Evolutionary conservation across 2,113 vertebrate genomes (phyloP).

Genomic region (Lampris megalopsis): DNA sequence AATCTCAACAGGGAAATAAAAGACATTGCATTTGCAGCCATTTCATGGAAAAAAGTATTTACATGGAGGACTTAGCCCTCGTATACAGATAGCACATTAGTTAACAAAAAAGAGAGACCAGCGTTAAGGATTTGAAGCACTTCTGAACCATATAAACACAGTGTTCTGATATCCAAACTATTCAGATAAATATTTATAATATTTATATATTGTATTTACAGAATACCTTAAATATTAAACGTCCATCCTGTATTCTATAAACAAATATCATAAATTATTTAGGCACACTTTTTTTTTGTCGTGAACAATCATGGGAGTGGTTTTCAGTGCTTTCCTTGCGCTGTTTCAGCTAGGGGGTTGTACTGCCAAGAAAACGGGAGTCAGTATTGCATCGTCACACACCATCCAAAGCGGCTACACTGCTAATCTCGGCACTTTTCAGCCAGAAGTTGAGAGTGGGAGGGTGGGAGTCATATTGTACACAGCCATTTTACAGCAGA

Average conservation of each 20-base stretch:
- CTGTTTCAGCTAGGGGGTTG: constrained; percentile 34
- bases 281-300: constrained; percentile 83
- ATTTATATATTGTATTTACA: constrained; percentile 95
- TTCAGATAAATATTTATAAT: constrained; percentile 85
- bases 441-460: constrained; percentile 13
- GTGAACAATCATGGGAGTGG: constrained; percentile 57
- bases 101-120: constrained; percentile 65
- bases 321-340: constrained; percentile 47
- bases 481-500: constrained; percentile 59
- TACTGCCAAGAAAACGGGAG: constrained; percentile 31
- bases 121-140: constrained; percentile 68
- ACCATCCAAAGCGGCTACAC: constrained; percentile 34
- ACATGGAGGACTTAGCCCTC: constrained; percentile 67
- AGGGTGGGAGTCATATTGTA: constrained; percentile 30
- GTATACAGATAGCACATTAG: constrained; percentile 71
- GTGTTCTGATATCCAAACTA: constrained; percentile 79
- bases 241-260: constrained; percentile 87
- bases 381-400: constrained; percentile 30
- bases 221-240: constrained; percentile 95
- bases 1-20: constrained; percentile 63
- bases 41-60: constrained; percentile 81
- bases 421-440: constrained; percentile 40
- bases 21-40: constrained; percentile 73
- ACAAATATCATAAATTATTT: constrained; percentile 90
- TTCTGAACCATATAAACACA: constrained; percentile 78